A percentile compares a stretch with the other conserved stretches of the same genome.
Conservation (phyloP, 2,888 invertebrate species). For the Isotomurus palustris region DNA sequence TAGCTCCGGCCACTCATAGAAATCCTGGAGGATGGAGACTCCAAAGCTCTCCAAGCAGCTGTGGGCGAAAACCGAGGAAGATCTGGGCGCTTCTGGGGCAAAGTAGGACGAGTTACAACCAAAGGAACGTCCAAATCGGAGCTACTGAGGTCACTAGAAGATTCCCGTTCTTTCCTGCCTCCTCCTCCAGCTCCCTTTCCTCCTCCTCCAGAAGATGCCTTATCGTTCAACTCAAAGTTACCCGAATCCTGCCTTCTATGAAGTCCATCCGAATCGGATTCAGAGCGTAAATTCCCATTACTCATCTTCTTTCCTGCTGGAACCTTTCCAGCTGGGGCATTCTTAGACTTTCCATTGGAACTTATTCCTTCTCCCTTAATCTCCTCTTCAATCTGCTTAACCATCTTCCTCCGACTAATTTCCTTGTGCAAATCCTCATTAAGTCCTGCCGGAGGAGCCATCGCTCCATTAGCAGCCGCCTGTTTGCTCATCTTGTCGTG, state of each 20-base stretch:
- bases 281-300: constrained; percentile 16
- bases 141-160: constrained; percentile 41
- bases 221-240: constrained; percentile 49
- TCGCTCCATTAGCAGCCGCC: constrained; percentile 7
- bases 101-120: constrained; percentile 64
- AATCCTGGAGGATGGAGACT: constrained; percentile 54
- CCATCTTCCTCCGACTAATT: constrained; percentile 7
- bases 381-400: constrained; percentile 1
- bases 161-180: constrained; percentile 33
- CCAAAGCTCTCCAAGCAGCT: constrained; percentile 73
- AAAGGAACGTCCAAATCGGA: constrained; percentile 60
- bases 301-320: background rate
- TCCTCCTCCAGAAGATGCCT: constrained; percentile 27
- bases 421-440: constrained; percentile 7
- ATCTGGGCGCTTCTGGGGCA: constrained; percentile 72
- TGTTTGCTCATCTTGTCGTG: too few relatives aligned
- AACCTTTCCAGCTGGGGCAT: too few relatives aligned
- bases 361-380: background rate
- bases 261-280: constrained; percentile 36
- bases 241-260: constrained; percentile 51
- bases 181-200: background rate
- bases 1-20: constrained; percentile 52
- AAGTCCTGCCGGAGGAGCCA: too few relatives aligned
- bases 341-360: background rate
- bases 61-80: constrained; percentile 77